A percentile compares a stretch with the other conserved stretches of the same genome.
Conservation (phyloP, 30 jellyfish, hydroid and myxozoan species). For the Catostylus mosaicus region DNA sequence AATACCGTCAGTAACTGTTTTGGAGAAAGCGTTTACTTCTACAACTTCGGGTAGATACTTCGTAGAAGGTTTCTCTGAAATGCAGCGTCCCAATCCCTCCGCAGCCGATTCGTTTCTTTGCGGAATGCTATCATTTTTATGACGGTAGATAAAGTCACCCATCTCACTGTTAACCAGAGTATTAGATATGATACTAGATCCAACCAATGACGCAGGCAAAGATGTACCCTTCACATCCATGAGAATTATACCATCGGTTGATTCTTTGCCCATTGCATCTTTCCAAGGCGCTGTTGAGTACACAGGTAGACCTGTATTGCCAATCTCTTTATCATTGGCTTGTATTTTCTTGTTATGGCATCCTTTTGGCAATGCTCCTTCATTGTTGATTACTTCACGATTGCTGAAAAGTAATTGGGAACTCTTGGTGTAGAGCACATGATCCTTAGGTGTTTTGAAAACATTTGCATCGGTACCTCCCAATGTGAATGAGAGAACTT, state of each 20-base stretch:
- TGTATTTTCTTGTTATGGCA: background rate
- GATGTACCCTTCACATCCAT: constrained; percentile 44
- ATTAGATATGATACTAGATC: constrained; percentile 18
- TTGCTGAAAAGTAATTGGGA: background rate
- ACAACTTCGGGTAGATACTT: constrained; percentile 44
- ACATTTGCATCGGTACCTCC: constrained; percentile 27
- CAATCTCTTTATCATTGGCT: too few relatives aligned
- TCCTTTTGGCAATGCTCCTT: constrained; percentile 46
- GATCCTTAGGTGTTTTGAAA: constrained; percentile 28
- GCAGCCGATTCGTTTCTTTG: background rate
- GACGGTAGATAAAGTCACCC: constrained; percentile 13
- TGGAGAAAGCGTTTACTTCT: constrained; percentile 53
- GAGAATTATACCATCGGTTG: constrained; percentile 49
- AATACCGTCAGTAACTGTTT: constrained; percentile 50
- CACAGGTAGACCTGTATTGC: too few relatives aligned
- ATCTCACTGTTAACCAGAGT: background rate
- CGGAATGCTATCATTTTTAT: background rate
- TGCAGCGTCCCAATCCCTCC: background rate
- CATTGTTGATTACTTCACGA: constrained; percentile 4
- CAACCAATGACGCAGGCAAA: constrained; percentile 48
- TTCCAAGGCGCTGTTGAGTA: constrained; percentile 64
- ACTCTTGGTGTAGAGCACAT: constrained; percentile 28
- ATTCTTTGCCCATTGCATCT: background rate
- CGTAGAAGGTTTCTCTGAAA: constrained; percentile 42
- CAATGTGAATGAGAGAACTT: constrained; percentile 22